Evolutionary conservation across 2,113 vertebrate species (phyloP).

Genomic region (Heloderma charlesbogerti): DNA sequence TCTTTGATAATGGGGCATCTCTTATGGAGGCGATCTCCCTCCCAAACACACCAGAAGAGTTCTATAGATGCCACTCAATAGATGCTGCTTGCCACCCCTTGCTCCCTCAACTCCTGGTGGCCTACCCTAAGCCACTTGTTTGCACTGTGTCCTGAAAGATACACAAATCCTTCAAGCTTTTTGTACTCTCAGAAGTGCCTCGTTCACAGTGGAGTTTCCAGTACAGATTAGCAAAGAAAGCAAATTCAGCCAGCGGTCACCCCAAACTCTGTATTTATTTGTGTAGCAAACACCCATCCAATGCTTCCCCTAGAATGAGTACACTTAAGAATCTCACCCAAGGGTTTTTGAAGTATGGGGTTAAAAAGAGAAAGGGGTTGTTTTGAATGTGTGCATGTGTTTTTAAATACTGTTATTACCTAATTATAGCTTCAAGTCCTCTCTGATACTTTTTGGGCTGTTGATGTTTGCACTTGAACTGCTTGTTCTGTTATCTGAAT

Average conservation of each 20-base stretch:
- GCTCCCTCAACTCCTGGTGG: slow-evolving; percentile 67
- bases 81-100: slow-evolving; percentile 34
- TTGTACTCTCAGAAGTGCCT: slow-evolving; percentile 85
- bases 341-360: slow-evolving; percentile 66
- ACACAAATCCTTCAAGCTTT: slow-evolving; percentile 92
- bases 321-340: slow-evolving; percentile 68
- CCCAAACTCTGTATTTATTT: slow-evolving; percentile 87
- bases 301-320: slow-evolving; percentile 53
- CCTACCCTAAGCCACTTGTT: slow-evolving; percentile 88
- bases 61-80: slow-evolving; percentile 31
- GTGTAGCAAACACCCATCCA: slow-evolving; percentile 80
- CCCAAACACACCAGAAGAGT: rapidly evolving
- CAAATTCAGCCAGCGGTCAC: slow-evolving; percentile 67
- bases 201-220: slow-evolving; percentile 87
- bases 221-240: slow-evolving; percentile 78
- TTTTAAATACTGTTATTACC: slow-evolving; percentile 65
- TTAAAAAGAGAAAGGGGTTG: slow-evolving; percentile 57
- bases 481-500: slow-evolving; percentile 53
- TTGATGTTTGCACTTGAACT: slow-evolving; percentile 65
- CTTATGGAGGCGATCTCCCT: background rate
- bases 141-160: slow-evolving; percentile 88
- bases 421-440: slow-evolving; percentile 60
- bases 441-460: slow-evolving; percentile 59
- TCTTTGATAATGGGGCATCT: background rate
- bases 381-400: slow-evolving; percentile 61